Evolutionary conservation across 2,888 invertebrate species (phyloP).

Genomic region (Diadegma fenestrale): DNA sequence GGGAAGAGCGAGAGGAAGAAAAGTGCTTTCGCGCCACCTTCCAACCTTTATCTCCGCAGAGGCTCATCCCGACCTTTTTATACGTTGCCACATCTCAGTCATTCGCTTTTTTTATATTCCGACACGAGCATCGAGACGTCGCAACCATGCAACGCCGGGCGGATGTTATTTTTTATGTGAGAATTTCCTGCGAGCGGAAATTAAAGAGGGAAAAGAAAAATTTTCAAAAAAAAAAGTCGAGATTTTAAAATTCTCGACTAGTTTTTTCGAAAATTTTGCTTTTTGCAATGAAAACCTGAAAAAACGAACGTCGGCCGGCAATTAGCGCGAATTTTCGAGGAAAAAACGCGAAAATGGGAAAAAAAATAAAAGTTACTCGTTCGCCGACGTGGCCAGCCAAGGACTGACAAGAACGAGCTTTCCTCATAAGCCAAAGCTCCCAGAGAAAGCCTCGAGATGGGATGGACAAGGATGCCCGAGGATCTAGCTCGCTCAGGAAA

Average conservation of each 20-base stretch:
- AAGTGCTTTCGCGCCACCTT: slow-evolving; percentile 52
- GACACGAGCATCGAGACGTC: slow-evolving; percentile 45
- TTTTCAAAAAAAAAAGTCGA: no score
- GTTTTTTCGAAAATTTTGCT: no score
- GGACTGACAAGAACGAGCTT: slow-evolving; percentile 23
- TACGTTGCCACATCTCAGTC: slow-evolving; percentile 48
- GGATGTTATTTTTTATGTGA: slow-evolving; percentile 62
- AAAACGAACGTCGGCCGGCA: not conserved
- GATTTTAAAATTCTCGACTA: not conserved
- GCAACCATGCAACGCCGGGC: slow-evolving; percentile 22
- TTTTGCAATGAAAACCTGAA: not conserved
- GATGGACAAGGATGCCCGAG: slow-evolving; percentile 65
- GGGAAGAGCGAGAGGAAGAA: slow-evolving; percentile 10
- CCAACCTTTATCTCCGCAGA: slow-evolving; percentile 61
- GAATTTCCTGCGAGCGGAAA: slow-evolving; percentile 9
- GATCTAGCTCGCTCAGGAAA: slow-evolving; percentile 53
- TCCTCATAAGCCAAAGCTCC: slow-evolving; percentile 53
- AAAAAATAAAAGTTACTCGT: slow-evolving; percentile 7
- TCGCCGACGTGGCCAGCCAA: not conserved
- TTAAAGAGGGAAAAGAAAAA: not conserved
- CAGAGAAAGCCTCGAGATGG: slow-evolving; percentile 59
- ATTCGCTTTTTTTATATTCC: slow-evolving; percentile 31
- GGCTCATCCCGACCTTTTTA: slow-evolving; percentile 45
- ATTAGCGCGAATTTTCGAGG: slow-evolving; percentile 18
- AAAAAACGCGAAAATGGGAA: not conserved